Evolutionary conservation across 2,113 vertebrate genomes (phyloP).

Genomic region (Hassar affinis): DNA sequence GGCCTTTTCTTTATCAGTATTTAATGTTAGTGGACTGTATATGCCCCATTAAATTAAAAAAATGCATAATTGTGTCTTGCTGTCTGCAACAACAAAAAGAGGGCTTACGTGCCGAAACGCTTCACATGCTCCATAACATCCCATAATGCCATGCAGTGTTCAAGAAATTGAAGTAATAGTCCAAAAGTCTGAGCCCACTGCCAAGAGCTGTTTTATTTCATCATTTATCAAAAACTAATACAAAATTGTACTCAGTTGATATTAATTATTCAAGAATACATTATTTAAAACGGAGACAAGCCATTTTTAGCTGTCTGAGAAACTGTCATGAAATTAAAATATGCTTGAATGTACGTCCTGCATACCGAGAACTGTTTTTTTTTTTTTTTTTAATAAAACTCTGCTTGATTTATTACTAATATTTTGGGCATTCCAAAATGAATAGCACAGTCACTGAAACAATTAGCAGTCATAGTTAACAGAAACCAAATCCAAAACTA

Average conservation of each 20-base stretch:
- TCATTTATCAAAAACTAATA: slow-evolving; percentile 29
- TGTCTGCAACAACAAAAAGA: not conserved
- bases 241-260: slow-evolving; percentile 17
- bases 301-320: slow-evolving; percentile 22
- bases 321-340: slow-evolving; percentile 7
- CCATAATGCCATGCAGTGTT: not conserved
- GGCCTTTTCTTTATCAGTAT: not conserved
- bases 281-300: slow-evolving; percentile 22
- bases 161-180: slow-evolving; percentile 11
- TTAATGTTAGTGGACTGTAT: slow-evolving; percentile 1
- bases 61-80: not conserved
- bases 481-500: not conserved
- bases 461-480: not conserved
- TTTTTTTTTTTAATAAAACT: not conserved
- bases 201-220: slow-evolving; percentile 28
- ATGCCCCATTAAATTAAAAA: not conserved
- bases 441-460: not conserved
- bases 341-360: slow-evolving; percentile 1
- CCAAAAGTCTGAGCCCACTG: slow-evolving; percentile 17
- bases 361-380: not conserved
- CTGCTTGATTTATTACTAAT: not conserved
- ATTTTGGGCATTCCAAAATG: not conserved
- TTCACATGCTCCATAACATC: not conserved
- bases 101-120: not conserved
- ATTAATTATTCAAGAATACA: slow-evolving; percentile 27